phyloP scores from a whole-genome alignment of 2,113 vertebrate genomes.

The Chamaetylas fuelleborni region DNA sequence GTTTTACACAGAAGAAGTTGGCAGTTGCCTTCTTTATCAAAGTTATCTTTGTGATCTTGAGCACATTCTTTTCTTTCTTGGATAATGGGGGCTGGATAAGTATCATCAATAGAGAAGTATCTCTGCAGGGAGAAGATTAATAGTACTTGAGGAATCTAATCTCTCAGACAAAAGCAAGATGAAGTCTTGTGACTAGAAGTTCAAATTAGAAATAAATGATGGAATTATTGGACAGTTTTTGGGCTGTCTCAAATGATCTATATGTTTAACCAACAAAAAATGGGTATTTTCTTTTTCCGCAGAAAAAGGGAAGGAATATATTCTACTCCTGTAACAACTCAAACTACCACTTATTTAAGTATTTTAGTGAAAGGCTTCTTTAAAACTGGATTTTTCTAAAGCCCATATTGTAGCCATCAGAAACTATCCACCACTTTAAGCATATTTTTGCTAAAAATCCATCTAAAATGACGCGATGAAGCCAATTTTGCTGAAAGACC shows the following conservation, averaged over 20 bases:
- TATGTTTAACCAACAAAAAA: background rate
- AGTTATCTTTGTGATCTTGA: background rate
- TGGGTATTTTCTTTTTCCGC: background rate
- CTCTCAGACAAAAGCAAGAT: background rate
- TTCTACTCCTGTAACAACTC: background rate
- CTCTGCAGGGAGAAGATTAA: background rate
- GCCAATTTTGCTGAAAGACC: background rate
- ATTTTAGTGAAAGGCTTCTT: background rate
- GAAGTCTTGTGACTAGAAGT: background rate
- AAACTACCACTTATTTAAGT: background rate
- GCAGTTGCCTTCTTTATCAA: background rate
- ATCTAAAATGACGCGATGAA: background rate
- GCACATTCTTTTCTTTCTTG: background rate
- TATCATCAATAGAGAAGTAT: background rate
- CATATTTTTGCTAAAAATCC: background rate
- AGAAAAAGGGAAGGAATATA: background rate
- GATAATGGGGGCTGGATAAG: background rate
- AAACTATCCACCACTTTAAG: background rate
- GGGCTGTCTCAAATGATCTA: background rate
- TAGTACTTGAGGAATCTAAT: background rate
- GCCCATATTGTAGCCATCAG: background rate
- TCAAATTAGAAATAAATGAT: background rate
- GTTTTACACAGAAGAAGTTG: background rate
- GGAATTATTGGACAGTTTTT: background rate
- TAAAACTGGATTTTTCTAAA: background rate